Evolutionary conservation across 2,888 invertebrate genomes (phyloP), one percentile per base, ranked within the genome.

Genomic region (Lithosia quadra): DNA sequence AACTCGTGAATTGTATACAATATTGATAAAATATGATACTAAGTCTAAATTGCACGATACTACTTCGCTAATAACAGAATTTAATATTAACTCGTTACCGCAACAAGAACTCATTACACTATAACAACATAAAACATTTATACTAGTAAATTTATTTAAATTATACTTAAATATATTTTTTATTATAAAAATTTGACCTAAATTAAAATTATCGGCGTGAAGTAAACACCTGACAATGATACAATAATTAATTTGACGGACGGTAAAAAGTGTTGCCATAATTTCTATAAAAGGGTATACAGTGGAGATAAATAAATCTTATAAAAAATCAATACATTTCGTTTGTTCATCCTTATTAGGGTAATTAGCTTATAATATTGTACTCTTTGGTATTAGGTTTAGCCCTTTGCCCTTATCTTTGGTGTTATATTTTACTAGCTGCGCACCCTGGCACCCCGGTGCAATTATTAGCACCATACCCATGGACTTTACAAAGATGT

Each of bases 81-180:
- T 91, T 79, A 89, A 88, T 79, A 94, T 76, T 72, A 91, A 85
- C 78, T 95, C 94, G 84, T 93, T 92, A 74, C 94, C 92, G 77
- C 94, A 95, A 90, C 94, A 95, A 88, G 91, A 91, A 92, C 87
- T 93, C 94, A 95, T 95, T 84, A 93, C 94, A 91, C 87, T 81
- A 79, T 76, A 77, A 71, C 56, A 74, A 69, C 73, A 77, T 73
- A 77, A 82, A 70, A 79, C 70, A 75, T 75, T 76, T 71, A 63
- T 76, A 74, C 78, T 80, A 81, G 65, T 75, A 74, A 70, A 77
- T 24, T 39, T 78, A 80, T 75, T 73, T 68, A 81, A 78, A 75
- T 21, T 65, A 74, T 39, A 63, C 34, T 8, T 68, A 69, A 39
- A 34, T 34, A 75, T 78, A 63, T 70, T 72, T 72, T 74, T 67